These are phyloP conservation scores for Petrophora chlorosata DNA, from an alignment of 2,888 invertebrate species.

Conservation along the genomic window DNA sequence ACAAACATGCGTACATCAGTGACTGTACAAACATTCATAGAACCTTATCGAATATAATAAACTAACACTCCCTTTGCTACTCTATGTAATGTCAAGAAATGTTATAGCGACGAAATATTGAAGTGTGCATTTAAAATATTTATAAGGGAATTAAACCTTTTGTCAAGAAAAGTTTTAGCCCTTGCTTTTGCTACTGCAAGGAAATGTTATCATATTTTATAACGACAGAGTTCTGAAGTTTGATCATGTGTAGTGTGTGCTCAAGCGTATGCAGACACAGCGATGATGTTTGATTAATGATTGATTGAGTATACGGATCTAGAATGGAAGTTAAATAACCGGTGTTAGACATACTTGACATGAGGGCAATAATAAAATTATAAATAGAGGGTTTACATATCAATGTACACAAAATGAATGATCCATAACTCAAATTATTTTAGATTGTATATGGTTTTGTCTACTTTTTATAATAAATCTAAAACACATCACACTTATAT, in stretches of 20 bases:
- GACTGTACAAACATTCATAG: slow-evolving; percentile 38
- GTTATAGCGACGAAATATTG: background rate
- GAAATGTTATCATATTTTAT: background rate
- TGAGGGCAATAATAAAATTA: too few relatives aligned
- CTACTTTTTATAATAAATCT: too few relatives aligned
- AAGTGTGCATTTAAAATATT: background rate
- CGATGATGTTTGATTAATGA: slow-evolving; percentile 21
- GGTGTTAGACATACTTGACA: slow-evolving; percentile 11
- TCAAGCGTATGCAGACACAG: background rate
- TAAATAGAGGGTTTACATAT: too few relatives aligned
- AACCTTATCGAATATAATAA: slow-evolving; percentile 12
- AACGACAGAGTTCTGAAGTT: background rate
- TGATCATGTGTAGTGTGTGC: background rate
- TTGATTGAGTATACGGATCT: slow-evolving; percentile 27
- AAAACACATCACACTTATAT: too few relatives aligned
- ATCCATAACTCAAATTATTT: background rate
- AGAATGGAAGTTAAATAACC: slow-evolving; percentile 10
- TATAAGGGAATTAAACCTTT: too few relatives aligned
- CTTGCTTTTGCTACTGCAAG: too few relatives aligned
- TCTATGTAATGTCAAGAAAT: background rate
- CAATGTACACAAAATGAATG: too few relatives aligned
- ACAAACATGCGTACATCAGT: slow-evolving; percentile 58
- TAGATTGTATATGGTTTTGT: too few relatives aligned
- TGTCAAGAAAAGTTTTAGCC: too few relatives aligned
- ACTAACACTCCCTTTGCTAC: background rate